Evolutionary conservation across 53 echinoderm and acorn worm species (phyloP).

Genomic region (Paracentrotus lividus): DNA sequence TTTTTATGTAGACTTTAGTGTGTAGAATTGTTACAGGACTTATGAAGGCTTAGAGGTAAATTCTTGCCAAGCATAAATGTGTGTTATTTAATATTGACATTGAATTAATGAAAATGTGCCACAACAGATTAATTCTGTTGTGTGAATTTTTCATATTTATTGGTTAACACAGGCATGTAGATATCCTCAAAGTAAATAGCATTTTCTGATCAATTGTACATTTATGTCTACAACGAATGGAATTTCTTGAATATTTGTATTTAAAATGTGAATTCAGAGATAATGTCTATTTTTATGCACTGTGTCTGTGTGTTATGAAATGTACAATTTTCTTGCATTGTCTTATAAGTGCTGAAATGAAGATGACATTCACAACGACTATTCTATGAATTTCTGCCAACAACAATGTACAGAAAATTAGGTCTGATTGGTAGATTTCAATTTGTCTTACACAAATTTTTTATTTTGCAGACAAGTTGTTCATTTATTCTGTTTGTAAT

Average conservation of each 20-base stretch:
- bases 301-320: slow-evolving; percentile 44
- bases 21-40: not conserved
- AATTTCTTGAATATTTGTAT: slow-evolving; percentile 25
- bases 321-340: not conserved
- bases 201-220: slow-evolving; percentile 37
- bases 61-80: slow-evolving; percentile 37
- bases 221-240: slow-evolving; percentile 11
- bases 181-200: slow-evolving; percentile 3
- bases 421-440: not conserved
- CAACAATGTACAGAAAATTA: not conserved
- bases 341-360: not conserved
- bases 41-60: not conserved
- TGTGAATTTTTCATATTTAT: slow-evolving; percentile 19
- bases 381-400: not conserved
- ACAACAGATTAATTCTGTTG: not conserved
- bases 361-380: not conserved
- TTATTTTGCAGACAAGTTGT: not conserved
- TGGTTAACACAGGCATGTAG: not conserved
- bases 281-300: slow-evolving; percentile 46
- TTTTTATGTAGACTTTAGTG: not conserved
- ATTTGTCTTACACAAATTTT: not conserved
- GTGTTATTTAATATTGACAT: not conserved
- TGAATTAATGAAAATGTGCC: not conserved
- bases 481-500: too few species aligned
- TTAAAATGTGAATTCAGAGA: slow-evolving; percentile 31